These are phyloP conservation scores for Lumbricus terrestris DNA, from an alignment of 2,888 invertebrate genomes.

Conservation along the genomic window DNA sequence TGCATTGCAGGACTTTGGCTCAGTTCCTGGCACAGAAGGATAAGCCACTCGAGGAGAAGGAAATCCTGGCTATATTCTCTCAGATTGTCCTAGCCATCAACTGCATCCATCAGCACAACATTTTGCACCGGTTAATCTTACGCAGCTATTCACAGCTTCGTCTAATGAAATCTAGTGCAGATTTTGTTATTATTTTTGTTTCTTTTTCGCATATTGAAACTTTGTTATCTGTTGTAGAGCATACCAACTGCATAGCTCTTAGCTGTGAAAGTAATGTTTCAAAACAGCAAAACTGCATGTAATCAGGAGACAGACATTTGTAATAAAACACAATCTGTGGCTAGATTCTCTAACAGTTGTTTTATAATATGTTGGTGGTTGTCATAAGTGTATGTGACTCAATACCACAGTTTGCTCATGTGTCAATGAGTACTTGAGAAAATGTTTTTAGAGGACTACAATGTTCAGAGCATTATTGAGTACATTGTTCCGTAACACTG, in stretches of 20 bases:
- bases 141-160: not conserved
- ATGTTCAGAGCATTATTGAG: too few species aligned
- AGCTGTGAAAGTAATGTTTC: not conserved
- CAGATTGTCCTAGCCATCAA: constrained; percentile 72
- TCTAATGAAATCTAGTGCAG: not conserved
- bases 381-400: too few species aligned
- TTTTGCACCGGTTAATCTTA: constrained; percentile 60
- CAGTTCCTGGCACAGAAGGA: constrained; percentile 67
- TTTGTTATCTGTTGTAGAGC: not conserved
- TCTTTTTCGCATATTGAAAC: not conserved
- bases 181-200: not conserved
- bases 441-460: too few species aligned
- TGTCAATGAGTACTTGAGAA: too few species aligned
- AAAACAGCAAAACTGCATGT: not conserved
- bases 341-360: too few species aligned
- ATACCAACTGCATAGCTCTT: not conserved
- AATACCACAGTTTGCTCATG: too few species aligned
- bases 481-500: too few species aligned
- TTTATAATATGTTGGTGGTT: too few species aligned
- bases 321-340: too few species aligned
- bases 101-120: constrained; percentile 72
- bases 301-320: not conserved
- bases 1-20: constrained; percentile 64
- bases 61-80: constrained; percentile 67
- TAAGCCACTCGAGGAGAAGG: constrained; percentile 66